These are phyloP conservation scores for Acanthiza pusilla DNA, from an alignment of 2,797 vertebrate genomes.

Conservation along the genomic window DNA sequence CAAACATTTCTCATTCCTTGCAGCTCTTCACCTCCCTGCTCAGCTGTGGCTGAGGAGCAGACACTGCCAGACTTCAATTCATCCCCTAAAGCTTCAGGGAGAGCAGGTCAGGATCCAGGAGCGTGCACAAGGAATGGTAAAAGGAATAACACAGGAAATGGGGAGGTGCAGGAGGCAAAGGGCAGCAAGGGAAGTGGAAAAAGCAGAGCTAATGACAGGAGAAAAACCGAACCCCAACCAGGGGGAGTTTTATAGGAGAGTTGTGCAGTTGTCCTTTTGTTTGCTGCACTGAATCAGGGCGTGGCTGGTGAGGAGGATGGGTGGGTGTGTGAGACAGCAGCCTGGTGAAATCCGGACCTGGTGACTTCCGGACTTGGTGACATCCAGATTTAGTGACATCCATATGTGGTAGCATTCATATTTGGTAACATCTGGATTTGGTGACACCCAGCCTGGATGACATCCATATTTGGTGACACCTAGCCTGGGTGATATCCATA, in stretches of 20 bases:
- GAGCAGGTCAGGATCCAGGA: not conserved
- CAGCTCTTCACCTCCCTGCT: not conserved
- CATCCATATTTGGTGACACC: not conserved
- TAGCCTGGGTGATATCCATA: not conserved
- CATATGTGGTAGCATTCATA: not conserved
- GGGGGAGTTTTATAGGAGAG: not conserved
- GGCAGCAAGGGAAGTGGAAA: not conserved
- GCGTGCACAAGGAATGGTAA: rapidly evolving
- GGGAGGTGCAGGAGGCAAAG: not conserved
- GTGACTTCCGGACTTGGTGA: rapidly evolving
- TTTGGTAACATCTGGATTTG: rapidly evolving
- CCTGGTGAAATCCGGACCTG: not conserved
- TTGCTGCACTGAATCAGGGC: not conserved
- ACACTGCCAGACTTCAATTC: not conserved
- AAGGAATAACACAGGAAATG: not conserved
- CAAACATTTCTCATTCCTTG: not conserved
- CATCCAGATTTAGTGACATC: not conserved
- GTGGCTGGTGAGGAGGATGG: rapidly evolving
- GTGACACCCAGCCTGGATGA: not conserved
- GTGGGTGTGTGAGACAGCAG: not conserved
- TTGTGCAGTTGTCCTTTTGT: not conserved
- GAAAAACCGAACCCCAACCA: not conserved
- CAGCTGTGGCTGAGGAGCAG: not conserved
- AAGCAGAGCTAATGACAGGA: not conserved
- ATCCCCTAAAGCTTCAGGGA: not conserved